phyloP scores from a whole-genome alignment of 2,113 vertebrate genomes.

The Buteo buteo region DNA sequence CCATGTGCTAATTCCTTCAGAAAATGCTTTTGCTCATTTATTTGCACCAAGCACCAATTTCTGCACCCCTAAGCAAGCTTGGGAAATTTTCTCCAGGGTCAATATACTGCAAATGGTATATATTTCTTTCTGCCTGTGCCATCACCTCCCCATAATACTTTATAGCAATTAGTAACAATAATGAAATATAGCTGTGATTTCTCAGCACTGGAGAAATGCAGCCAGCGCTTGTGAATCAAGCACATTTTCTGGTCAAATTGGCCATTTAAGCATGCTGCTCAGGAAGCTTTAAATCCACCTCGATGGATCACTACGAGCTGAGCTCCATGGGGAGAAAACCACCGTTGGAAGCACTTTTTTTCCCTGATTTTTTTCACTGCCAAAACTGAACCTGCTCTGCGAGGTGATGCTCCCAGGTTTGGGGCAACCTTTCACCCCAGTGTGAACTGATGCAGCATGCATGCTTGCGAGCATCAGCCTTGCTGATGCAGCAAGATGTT shows the following conservation, averaged over 20 bases:
- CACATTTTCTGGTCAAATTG: slow-evolving; percentile 23
- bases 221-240: not conserved
- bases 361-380: not conserved
- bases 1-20: not conserved
- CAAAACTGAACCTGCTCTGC: not conserved
- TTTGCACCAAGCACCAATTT: not conserved
- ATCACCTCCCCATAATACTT: not conserved
- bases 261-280: slow-evolving; percentile 3
- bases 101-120: not conserved
- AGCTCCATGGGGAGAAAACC: not conserved
- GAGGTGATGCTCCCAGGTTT: not conserved
- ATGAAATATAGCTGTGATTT: slow-evolving; percentile 33
- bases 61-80: slow-evolving; percentile 15
- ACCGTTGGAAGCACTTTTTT: not conserved
- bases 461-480: not conserved
- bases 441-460: rapidly evolving
- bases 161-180: slow-evolving; percentile 49
- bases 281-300: slow-evolving; percentile 47
- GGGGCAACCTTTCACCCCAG: not conserved
- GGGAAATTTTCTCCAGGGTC: not conserved
- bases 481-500: not conserved
- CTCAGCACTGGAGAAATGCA: not conserved
- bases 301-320: not conserved
- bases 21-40: slow-evolving; percentile 46
- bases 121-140: not conserved